Conservation (phyloP, 2,888 invertebrate genomes). For the Sicus ferrugineus region DNA sequence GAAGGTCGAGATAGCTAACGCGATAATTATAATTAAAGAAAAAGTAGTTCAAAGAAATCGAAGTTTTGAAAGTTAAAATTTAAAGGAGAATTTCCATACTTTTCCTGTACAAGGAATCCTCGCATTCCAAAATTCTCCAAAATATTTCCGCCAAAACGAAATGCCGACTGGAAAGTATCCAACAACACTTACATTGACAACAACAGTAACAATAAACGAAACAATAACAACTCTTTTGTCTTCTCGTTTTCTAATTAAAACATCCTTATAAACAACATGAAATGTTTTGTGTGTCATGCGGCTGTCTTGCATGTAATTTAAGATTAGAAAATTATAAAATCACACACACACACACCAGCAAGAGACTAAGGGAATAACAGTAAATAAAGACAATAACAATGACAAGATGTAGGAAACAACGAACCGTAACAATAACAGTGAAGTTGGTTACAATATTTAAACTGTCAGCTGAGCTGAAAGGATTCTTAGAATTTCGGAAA, state of each 20-base stretch:
- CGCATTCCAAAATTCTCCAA: too few relatives aligned
- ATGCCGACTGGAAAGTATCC: too few relatives aligned
- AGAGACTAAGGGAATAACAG: background rate
- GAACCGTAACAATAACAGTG: background rate
- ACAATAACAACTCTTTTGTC: slow-evolving; percentile 8
- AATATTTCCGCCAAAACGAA: too few relatives aligned
- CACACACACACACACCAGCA: too few relatives aligned
- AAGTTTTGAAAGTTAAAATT: too few relatives aligned
- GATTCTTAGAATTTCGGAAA: background rate
- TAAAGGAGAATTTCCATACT: background rate
- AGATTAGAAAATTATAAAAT: slow-evolving; percentile 21
- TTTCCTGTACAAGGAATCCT: too few relatives aligned
- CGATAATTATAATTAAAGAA: too few relatives aligned
- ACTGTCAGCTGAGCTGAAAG: slow-evolving; percentile 10
- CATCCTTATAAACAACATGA: slow-evolving; percentile 14
- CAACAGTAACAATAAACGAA: background rate
- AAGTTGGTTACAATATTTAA: slow-evolving; percentile 17
- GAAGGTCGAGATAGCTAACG: too few relatives aligned
- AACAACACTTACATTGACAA: too few relatives aligned
- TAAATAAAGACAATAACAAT: background rate
- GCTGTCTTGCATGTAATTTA: slow-evolving; percentile 3
- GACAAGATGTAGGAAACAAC: background rate
- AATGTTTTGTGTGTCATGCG: background rate
- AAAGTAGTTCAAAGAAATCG: too few relatives aligned
- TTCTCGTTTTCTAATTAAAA: slow-evolving; percentile 26